phyloP scores from a whole-genome alignment of 2,888 invertebrate species.

The Tiphia femorata region DNA sequence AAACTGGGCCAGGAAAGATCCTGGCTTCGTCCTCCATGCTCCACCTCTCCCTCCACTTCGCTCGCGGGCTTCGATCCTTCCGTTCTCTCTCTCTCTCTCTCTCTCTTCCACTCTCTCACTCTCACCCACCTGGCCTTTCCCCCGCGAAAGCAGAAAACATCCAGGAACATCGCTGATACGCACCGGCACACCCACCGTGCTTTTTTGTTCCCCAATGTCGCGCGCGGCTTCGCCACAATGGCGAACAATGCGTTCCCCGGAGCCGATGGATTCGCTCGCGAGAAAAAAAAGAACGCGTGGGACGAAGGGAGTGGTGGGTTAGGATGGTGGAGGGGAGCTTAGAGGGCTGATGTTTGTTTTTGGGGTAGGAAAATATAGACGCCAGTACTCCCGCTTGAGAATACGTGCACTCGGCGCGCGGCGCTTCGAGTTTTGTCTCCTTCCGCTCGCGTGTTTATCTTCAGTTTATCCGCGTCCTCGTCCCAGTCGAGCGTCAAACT shows the following conservation, averaged over 20 bases:
- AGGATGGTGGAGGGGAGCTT: neutral
- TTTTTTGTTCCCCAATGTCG: no score
- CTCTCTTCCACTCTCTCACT: neutral
- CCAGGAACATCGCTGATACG: no score
- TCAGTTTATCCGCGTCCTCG: neutral
- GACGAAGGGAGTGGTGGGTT: no score
- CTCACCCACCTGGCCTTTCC: neutral
- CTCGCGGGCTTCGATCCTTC: neutral
- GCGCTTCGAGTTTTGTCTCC: constrained; percentile 11
- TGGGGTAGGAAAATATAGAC: no score
- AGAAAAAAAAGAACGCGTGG: no score
- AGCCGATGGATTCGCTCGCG: constrained; percentile 20
- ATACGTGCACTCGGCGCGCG: constrained; percentile 9
- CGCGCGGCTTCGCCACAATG: constrained; percentile 25
- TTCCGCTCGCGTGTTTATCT: constrained; percentile 15
- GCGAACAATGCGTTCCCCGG: constrained; percentile 33
- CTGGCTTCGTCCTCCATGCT: constrained; percentile 10
- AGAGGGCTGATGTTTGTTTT: constrained; percentile 30
- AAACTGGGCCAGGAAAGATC: constrained; percentile 30
- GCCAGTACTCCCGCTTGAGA: no score
- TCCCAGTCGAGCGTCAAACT: no score
- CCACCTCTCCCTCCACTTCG: constrained; percentile 9
- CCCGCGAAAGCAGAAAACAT: no score
- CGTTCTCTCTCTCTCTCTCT: neutral
- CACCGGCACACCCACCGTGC: no score